Percentiles rank a stretch among this genome's conserved stretches.
phyloP scores from a whole-genome alignment of 2,113 vertebrate genomes.

The Pipa parva region DNA sequence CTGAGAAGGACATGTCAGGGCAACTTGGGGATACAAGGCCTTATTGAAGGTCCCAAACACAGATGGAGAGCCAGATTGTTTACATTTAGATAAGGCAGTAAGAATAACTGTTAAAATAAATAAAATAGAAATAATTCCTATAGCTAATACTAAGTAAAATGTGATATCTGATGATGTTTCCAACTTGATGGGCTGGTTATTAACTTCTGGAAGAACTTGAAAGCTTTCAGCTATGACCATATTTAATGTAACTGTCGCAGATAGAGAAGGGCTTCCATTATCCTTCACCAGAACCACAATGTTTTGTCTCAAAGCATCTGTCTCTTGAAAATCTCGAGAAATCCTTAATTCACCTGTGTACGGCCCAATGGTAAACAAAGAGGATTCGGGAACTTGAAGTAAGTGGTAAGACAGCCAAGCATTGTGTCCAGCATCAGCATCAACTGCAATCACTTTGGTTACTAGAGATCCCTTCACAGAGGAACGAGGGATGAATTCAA shows the following conservation, averaged over 20 bases:
- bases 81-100: neutral
- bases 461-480: slow-evolving; percentile 31
- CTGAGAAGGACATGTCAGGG: slow-evolving; percentile 20
- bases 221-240: slow-evolving; percentile 28
- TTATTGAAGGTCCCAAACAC: neutral
- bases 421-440: slow-evolving; percentile 63
- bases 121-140: slow-evolving; percentile 10
- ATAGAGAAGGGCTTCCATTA: slow-evolving; percentile 12
- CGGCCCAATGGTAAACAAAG: slow-evolving; percentile 5
- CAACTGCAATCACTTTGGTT: slow-evolving; percentile 44
- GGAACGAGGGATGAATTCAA: slow-evolving; percentile 15
- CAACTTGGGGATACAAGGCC: slow-evolving; percentile 22
- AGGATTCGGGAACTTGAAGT: slow-evolving; percentile 9
- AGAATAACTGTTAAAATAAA: slow-evolving; percentile 13
- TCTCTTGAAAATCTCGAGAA: neutral
- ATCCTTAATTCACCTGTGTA: slow-evolving; percentile 26
- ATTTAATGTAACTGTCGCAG: slow-evolving; percentile 11
- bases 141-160: slow-evolving; percentile 6
- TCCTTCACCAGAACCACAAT: slow-evolving; percentile 30
- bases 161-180: slow-evolving; percentile 28
- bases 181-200: slow-evolving; percentile 30
- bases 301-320: slow-evolving; percentile 22
- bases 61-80: neutral
- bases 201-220: slow-evolving; percentile 52
- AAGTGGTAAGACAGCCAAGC: slow-evolving; percentile 36